Evolutionary conservation across 1,140 invertebrate species (phyloP), one percentile per base, ranked within the genome.

Genomic region (Drosophila insularis): DNA sequence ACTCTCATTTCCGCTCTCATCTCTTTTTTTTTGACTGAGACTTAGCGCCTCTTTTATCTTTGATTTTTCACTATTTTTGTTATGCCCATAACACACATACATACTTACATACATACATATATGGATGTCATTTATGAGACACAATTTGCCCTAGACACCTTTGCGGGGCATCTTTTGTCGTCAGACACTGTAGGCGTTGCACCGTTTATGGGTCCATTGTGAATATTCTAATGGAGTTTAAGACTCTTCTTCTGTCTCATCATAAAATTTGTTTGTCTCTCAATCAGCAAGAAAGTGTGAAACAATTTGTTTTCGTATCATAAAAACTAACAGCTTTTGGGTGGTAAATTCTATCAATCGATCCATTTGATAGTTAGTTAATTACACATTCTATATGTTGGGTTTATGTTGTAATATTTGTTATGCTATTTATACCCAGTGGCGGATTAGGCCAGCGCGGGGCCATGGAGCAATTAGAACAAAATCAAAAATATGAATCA

Each of bases 201-300:
- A 74, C 64, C 67, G 63, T 71, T 64, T 62, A 62, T 68, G 60
- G 65, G 39, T 58, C 21, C 56, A 55, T 68, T 69, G 59, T 68
- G 40, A 23, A 43, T 14, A 55, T 58, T 50, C 58, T 23, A 62
- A 64, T 31, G 31, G 46, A 27, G 43, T 23, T 13, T 54, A 60
- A 63, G 53, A 40, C 19, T 37, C 10, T 2, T 35, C 32, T 35
- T 21, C 8, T 32, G 58, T 4, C 13, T 46, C 60, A 74, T 79
- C 76, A 66, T 82, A 68, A 81, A 79, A 81, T 72, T 68, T 56
- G 69, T 82, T 82, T 62, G 39, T 37, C 66, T 64, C 76, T 87
- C 79, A 79, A 87, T 86, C 82, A 81, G 71, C 71, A 71, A 55
- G 27, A 65, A 54, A 81, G 81, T 87, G 81, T 87, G 55, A 86